These are phyloP conservation scores for Syngnathus scovelli DNA, from an alignment of 2,113 vertebrate species.

Conservation along the genomic window DNA sequence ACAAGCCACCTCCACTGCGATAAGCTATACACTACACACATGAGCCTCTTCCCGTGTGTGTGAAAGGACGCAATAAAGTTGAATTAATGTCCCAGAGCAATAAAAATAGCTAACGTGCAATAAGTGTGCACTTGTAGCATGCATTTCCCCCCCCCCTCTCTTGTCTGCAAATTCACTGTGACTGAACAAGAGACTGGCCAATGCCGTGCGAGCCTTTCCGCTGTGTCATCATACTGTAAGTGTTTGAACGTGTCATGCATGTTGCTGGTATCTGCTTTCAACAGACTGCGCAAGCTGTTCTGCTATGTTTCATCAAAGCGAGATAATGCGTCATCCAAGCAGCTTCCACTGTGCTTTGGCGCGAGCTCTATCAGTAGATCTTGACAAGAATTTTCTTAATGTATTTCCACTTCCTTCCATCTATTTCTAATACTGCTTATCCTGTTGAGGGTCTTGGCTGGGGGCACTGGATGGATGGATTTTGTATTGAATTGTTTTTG, in stretches of 20 bases:
- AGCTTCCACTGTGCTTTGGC: constrained; percentile 30
- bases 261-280: constrained; percentile 52
- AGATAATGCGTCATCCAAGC: constrained; percentile 38
- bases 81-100: neutral
- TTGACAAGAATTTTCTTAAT: constrained; percentile 20
- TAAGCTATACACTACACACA: neutral
- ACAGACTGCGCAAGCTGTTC: constrained; percentile 39
- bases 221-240: constrained; percentile 50
- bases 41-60: neutral
- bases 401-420: constrained; percentile 30
- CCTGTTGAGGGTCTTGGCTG: too few species aligned
- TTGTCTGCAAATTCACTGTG: constrained; percentile 40
- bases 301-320: constrained; percentile 16
- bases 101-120: neutral
- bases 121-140: constrained; percentile 27
- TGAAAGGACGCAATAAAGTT: neutral
- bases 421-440: neutral
- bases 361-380: constrained; percentile 19
- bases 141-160: constrained; percentile 11
- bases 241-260: constrained; percentile 35
- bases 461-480: too few species aligned
- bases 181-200: constrained; percentile 21
- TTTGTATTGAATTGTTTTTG: too few species aligned
- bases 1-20: neutral
- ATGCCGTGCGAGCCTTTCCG: constrained; percentile 28